A percentile compares a stretch with the other conserved stretches of the same genome.
phyloP scores from a whole-genome alignment of 2,888 invertebrate species.

The Tetrapedia diversipes region DNA sequence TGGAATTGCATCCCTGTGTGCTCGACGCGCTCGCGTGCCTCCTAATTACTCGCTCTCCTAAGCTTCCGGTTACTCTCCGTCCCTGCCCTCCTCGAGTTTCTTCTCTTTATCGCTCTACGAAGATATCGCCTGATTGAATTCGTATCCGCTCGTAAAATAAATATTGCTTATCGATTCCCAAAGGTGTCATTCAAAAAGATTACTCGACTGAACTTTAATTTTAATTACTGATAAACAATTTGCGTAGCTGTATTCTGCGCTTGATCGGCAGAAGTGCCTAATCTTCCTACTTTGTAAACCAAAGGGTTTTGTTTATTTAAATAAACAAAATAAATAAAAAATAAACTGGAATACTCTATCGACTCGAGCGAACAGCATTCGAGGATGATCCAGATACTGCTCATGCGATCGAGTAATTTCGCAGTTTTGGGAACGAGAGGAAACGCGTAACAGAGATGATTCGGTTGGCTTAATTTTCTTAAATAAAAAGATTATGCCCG shows the following conservation, averaged over 20 bases:
- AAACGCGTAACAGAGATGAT: slow-evolving; percentile 6
- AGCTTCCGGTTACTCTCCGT: background rate
- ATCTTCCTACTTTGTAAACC: too few relatives aligned
- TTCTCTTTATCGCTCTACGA: slow-evolving; percentile 13
- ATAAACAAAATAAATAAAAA: too few relatives aligned
- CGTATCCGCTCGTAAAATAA: background rate
- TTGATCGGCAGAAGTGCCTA: too few relatives aligned
- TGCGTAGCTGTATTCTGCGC: too few relatives aligned
- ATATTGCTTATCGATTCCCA: background rate
- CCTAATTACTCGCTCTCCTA: slow-evolving; percentile 51
- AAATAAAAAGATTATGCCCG: slow-evolving; percentile 62
- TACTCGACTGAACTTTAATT: background rate
- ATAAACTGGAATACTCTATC: background rate
- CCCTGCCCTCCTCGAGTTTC: background rate
- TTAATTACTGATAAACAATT: background rate
- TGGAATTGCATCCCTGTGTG: slow-evolving; percentile 84
- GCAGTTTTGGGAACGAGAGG: background rate
- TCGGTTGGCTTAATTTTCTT: slow-evolving; percentile 57
- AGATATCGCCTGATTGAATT: slow-evolving; percentile 20
- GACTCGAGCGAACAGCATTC: background rate
- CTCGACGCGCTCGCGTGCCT: slow-evolving; percentile 45
- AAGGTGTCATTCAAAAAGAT: background rate
- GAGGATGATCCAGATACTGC: background rate
- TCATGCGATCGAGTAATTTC: slow-evolving; percentile 19
- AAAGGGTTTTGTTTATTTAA: too few relatives aligned